Percentiles rank a stretch among this genome's conserved stretches.
Evolutionary conservation across 2,888 invertebrate genomes (phyloP).

Genomic region (Hypomecis atomaria): DNA sequence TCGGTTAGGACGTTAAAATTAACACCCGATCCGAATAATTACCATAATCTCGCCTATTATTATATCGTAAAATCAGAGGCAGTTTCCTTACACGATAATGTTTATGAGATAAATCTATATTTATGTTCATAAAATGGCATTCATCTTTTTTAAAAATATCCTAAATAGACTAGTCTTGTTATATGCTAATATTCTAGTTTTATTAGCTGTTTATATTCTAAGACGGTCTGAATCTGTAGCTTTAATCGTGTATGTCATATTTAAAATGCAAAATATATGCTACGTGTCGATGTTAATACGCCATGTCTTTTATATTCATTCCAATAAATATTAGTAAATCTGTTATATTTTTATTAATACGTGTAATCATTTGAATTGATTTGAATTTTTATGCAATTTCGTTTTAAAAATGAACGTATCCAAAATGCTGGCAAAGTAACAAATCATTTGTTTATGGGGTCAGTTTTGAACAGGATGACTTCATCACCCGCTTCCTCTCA

Average conservation of each 20-base stretch:
- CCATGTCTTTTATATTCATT: slow-evolving; percentile 28
- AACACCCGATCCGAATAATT: slow-evolving; percentile 56
- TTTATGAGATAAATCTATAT: slow-evolving; percentile 30
- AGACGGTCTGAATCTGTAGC: slow-evolving; percentile 34
- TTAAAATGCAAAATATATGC: slow-evolving; percentile 35
- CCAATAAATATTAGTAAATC: slow-evolving; percentile 35
- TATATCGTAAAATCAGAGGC: slow-evolving; percentile 28
- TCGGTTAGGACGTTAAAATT: slow-evolving; percentile 61
- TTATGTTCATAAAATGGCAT: slow-evolving; percentile 34
- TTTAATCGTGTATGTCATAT: slow-evolving; percentile 35
- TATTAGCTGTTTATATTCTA: slow-evolving; percentile 46
- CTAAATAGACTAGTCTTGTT: slow-evolving; percentile 38
- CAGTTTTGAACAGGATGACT: slow-evolving; percentile 26
- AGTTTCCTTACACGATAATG: slow-evolving; percentile 29
- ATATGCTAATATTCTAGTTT: slow-evolving; percentile 42
- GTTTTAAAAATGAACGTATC: slow-evolving; percentile 22
- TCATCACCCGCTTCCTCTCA: slow-evolving; percentile 2
- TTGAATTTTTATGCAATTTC: slow-evolving; percentile 43
- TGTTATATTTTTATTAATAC: slow-evolving; percentile 30
- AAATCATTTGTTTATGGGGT: slow-evolving; percentile 42
- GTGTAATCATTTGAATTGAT: slow-evolving; percentile 41
- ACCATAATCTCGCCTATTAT: slow-evolving; percentile 20
- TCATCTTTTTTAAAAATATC: slow-evolving; percentile 30
- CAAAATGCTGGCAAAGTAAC: slow-evolving; percentile 32
- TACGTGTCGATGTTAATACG: slow-evolving; percentile 32